Percentiles rank a stretch among this genome's conserved stretches.
These are phyloP conservation scores for Orthonevra nobilis DNA, from an alignment of 2,888 invertebrate species.

Conservation along the genomic window DNA sequence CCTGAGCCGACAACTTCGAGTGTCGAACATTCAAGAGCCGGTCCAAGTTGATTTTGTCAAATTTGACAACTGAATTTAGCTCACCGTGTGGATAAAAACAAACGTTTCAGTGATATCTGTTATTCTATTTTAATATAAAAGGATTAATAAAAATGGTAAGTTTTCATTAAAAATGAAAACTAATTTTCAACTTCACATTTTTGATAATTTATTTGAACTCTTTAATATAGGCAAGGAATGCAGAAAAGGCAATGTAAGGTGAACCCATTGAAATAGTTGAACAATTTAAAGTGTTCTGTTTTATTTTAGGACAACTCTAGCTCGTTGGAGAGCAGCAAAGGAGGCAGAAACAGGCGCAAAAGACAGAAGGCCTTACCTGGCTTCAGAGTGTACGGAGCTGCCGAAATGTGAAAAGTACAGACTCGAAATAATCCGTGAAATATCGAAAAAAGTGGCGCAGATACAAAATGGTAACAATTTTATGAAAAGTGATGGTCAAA, in stretches of 20 bases:
- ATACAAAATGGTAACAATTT: constrained; percentile 92
- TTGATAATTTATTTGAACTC: too few species aligned
- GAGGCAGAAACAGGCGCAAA: constrained; percentile 93
- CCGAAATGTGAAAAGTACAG: constrained; percentile 97
- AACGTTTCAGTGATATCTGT: background rate
- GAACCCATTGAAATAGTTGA: background rate
- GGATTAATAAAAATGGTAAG: background rate
- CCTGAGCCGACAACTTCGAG: too few species aligned
- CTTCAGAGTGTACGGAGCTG: constrained; percentile 95
- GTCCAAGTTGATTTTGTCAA: too few species aligned
- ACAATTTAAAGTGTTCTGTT: too few species aligned
- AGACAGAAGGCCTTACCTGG: constrained; percentile 94
- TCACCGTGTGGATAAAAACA: background rate
- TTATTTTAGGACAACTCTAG: constrained; percentile 90
- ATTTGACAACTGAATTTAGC: too few species aligned
- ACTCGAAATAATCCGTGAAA: constrained; percentile 97
- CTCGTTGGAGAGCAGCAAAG: constrained; percentile 98
- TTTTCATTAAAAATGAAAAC: background rate
- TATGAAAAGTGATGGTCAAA: background rate
- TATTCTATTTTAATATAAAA: background rate
- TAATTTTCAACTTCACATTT: constrained; percentile 74
- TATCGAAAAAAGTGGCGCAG: constrained; percentile 98
- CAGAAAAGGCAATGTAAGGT: constrained; percentile 97
- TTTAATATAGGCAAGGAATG: constrained; percentile 99
- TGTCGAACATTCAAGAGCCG: too few species aligned